phyloP scores from a whole-genome alignment of 1,140 invertebrate species.

The Drosophila kanapiae region DNA sequence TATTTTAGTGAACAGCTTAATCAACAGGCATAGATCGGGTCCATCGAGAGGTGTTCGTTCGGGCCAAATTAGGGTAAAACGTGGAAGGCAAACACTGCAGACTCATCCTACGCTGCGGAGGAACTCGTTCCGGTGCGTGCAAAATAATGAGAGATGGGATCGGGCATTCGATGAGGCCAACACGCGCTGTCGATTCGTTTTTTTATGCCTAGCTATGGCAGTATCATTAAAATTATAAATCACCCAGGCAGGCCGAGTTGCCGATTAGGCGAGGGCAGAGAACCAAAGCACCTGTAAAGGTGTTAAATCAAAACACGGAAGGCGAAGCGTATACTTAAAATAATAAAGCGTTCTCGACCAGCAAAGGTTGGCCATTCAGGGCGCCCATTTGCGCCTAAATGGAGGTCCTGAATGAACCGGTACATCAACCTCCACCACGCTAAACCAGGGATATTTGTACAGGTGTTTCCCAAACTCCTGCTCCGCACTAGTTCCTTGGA shows the following conservation, averaged over 20 bases:
- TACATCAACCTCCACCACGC: background rate
- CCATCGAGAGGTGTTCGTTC: slow-evolving; percentile 8
- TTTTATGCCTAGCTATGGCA: slow-evolving; percentile 36
- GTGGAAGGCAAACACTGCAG: slow-evolving; percentile 7
- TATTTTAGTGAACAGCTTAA: slow-evolving; percentile 37
- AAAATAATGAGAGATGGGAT: slow-evolving; percentile 3
- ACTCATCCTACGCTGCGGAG: slow-evolving; percentile 3
- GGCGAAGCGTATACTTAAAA: slow-evolving; percentile 58
- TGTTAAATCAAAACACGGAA: slow-evolving; percentile 73
- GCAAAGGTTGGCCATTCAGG: slow-evolving; percentile 22
- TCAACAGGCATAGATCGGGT: slow-evolving; percentile 36
- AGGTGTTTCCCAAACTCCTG: background rate
- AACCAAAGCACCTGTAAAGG: slow-evolving; percentile 51
- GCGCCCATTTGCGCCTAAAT: slow-evolving; percentile 9
- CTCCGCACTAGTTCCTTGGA: background rate
- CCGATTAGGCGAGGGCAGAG: slow-evolving; percentile 12
- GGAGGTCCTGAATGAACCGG: background rate
- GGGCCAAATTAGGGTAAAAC: slow-evolving; percentile 35
- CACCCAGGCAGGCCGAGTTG: slow-evolving; percentile 42
- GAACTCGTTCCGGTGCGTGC: slow-evolving; percentile 9
- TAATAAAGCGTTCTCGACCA: slow-evolving; percentile 65
- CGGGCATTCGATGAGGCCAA: background rate
- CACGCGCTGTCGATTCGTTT: slow-evolving; percentile 46
- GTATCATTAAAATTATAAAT: slow-evolving; percentile 72
- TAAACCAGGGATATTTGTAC: slow-evolving; percentile 13